These are phyloP conservation scores for Xenus cinereus DNA, from an alignment of 2,113 vertebrate species.

Conservation along the genomic window DNA sequence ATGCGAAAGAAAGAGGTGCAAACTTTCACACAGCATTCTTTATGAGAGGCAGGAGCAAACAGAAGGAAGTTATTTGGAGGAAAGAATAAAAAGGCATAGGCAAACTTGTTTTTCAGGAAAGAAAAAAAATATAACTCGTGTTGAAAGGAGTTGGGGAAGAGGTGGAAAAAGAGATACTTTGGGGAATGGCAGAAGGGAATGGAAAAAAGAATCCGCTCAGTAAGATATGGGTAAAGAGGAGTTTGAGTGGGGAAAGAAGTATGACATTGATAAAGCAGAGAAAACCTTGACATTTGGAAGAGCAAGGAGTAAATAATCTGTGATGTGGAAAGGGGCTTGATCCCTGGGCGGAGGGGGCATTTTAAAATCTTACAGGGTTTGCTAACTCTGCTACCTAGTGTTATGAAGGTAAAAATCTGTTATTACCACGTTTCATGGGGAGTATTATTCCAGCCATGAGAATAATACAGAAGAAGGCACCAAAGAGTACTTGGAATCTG, in stretches of 20 bases:
- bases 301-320: background rate
- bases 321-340: background rate
- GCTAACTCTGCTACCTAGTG: background rate
- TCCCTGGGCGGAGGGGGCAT: background rate
- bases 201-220: background rate
- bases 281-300: background rate
- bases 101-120: background rate
- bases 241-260: background rate
- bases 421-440: background rate
- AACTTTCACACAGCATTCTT: background rate
- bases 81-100: background rate
- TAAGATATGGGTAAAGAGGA: background rate
- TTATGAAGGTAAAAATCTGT: background rate
- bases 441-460: background rate
- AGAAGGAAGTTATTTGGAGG: background rate
- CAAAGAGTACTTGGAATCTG: background rate
- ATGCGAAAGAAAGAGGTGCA: background rate
- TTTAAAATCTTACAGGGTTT: background rate
- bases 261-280: background rate
- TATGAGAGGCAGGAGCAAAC: background rate
- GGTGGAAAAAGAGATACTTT: background rate
- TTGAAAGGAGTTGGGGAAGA: background rate
- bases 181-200: background rate
- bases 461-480: background rate
- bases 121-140: background rate